A percentile compares a stretch with the other conserved stretches of the same genome.
phyloP scores from a whole-genome alignment of 2,888 invertebrate species.

The Caenorhabditis doughertyi region DNA sequence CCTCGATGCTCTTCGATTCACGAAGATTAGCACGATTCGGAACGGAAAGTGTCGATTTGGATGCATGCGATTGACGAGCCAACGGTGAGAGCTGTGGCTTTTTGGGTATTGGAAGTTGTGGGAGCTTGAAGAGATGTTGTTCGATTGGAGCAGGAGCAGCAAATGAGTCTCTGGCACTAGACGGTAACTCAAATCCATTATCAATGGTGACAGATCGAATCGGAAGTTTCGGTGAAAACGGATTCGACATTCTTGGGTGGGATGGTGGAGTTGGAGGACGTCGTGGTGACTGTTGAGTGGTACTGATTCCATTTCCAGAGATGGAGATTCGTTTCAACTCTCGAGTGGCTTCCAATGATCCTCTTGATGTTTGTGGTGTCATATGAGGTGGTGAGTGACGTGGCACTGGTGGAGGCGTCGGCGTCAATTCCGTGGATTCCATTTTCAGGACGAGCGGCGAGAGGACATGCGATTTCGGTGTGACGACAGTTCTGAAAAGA shows the following conservation, averaged over 20 bases:
- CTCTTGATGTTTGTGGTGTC: conserved; percentile 41
- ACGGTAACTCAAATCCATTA: conserved; percentile 37
- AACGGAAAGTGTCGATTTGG: conserved; percentile 31
- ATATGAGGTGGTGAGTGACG: conserved; percentile 48
- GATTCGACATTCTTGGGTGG: conserved; percentile 37
- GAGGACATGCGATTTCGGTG: conserved; percentile 33
- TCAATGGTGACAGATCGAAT: conserved; percentile 43
- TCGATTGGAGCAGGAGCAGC: background rate
- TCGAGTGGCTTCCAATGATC: background rate
- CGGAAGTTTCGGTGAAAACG: conserved; percentile 56
- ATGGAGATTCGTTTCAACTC: conserved; percentile 25
- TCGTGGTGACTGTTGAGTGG: conserved; percentile 4
- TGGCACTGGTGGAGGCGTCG: conserved; percentile 49
- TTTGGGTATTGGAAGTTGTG: conserved; percentile 39
- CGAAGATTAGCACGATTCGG: conserved; percentile 46
- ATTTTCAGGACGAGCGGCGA: conserved; percentile 41
- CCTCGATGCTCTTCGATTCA: conserved; percentile 54
- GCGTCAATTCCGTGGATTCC: background rate
- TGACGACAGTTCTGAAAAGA: conserved; percentile 20
- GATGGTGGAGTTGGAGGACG: conserved; percentile 57
- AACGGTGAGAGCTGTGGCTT: conserved; percentile 24
- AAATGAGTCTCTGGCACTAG: background rate
- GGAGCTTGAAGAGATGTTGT: conserved; percentile 46
- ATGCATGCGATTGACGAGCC: conserved; percentile 24
- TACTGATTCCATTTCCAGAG: background rate